Evolutionary conservation across 2,888 invertebrate species (phyloP).

Genomic region (Hydrotaea diabolus): DNA sequence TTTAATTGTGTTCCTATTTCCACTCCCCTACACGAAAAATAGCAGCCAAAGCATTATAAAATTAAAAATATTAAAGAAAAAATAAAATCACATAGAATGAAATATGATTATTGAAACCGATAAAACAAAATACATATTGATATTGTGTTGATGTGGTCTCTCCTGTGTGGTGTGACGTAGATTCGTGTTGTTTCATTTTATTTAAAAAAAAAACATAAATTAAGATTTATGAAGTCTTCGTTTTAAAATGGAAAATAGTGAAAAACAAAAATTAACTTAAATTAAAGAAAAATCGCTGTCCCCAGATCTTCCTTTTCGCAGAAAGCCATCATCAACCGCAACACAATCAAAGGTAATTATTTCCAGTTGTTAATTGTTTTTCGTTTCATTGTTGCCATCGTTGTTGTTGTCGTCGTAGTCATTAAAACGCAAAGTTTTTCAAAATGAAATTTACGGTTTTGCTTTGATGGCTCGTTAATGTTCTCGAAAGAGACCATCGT

Average conservation of each 20-base stretch:
- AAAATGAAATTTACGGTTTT: neutral
- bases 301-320: neutral
- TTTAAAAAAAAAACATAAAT: no score
- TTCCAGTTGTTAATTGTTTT: neutral
- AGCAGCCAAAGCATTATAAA: no score
- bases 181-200: no score
- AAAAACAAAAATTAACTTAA: neutral
- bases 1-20: no score
- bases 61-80: neutral
- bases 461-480: neutral
- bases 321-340: neutral
- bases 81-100: neutral
- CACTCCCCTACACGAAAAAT: no score
- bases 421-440: neutral
- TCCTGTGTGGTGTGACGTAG: neutral
- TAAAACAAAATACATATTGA: slow-evolving; percentile 27
- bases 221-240: no score
- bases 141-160: slow-evolving; percentile 24
- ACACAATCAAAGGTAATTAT: slow-evolving; percentile 29
- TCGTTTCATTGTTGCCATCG: slow-evolving; percentile 21
- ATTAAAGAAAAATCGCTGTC: neutral
- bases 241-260: no score
- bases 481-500: no score
- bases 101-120: neutral
- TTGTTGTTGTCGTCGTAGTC: neutral